Percentiles rank a stretch among this genome's conserved stretches.
phyloP scores from a whole-genome alignment of 2,797 vertebrate species.

The Trachops cirrhosus region DNA sequence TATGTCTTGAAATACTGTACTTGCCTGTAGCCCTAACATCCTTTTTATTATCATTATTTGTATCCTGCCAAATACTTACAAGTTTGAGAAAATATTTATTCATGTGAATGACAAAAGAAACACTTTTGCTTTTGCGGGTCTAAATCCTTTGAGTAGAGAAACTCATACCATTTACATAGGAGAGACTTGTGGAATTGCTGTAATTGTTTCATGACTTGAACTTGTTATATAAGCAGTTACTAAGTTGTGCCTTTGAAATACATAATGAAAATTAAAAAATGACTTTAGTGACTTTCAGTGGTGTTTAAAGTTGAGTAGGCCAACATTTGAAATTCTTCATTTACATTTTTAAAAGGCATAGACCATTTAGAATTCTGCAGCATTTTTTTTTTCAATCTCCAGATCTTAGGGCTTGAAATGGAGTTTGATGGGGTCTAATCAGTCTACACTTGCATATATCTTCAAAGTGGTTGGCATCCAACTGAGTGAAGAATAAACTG shows the following conservation, averaged over 20 bases:
- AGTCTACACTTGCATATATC: neutral
- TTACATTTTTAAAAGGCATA: slow-evolving; percentile 13
- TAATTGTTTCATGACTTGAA: neutral
- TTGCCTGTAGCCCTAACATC: neutral
- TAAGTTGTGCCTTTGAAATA: slow-evolving; percentile 44
- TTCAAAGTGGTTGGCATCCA: neutral
- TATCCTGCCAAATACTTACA: neutral
- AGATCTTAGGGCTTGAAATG: neutral
- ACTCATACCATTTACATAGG: neutral
- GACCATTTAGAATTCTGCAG: neutral
- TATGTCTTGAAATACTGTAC: slow-evolving; percentile 32
- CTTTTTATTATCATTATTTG: slow-evolving; percentile 31
- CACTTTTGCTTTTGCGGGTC: slow-evolving; percentile 8
- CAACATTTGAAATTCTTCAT: slow-evolving; percentile 32
- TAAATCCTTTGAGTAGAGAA: slow-evolving; percentile 4
- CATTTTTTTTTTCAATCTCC: neutral
- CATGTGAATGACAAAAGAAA: slow-evolving; percentile 10
- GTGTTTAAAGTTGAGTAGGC: slow-evolving; percentile 18
- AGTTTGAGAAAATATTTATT: slow-evolving; percentile 14
- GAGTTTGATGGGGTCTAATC: neutral
- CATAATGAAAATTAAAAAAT: slow-evolving; percentile 14
- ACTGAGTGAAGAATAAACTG: slow-evolving; percentile 52
- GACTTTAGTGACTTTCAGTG: neutral
- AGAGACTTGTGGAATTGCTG: slow-evolving; percentile 10
- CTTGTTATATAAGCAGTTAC: slow-evolving; percentile 18